phyloP scores from a whole-genome alignment of 2,888 invertebrate genomes.

The Ichneumoninae sp. region DNA sequence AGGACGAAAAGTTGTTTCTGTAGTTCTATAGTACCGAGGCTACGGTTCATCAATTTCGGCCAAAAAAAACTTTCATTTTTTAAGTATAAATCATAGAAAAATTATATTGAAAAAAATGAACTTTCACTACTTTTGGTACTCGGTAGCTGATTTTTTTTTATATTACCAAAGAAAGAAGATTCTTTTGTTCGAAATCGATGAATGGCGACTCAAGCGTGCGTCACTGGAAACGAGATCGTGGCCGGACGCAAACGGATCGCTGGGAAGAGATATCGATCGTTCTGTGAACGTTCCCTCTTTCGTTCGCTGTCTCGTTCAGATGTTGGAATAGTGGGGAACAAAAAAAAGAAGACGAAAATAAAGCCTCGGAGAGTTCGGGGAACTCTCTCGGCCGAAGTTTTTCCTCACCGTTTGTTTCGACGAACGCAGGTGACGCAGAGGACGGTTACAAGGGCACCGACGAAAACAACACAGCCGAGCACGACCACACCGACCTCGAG shows the following conservation, averaged over 20 bases:
- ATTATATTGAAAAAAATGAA: too few species aligned
- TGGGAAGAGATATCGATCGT: constrained; percentile 43
- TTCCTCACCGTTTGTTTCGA: constrained; percentile 86
- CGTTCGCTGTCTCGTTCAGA: constrained; percentile 12
- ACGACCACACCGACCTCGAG: constrained; percentile 93
- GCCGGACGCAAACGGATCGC: constrained; percentile 9
- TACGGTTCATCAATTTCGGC: too few species aligned
- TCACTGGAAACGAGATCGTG: constrained; percentile 8
- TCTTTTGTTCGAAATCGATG: not conserved
- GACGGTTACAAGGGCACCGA: constrained; percentile 92
- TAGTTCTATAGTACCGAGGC: too few species aligned
- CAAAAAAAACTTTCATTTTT: too few species aligned
- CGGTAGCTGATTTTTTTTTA: not conserved
- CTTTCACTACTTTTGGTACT: not conserved
- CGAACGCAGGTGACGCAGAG: constrained; percentile 91
- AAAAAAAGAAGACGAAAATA: not conserved
- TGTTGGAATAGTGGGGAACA: not conserved
- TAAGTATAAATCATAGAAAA: too few species aligned
- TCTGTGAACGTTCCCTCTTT: not conserved
- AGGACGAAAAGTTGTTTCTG: too few species aligned
- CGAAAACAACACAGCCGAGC: constrained; percentile 91
- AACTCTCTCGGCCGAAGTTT: constrained; percentile 35
- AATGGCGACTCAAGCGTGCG: not conserved
- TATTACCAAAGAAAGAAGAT: too few species aligned
- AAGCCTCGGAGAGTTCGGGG: constrained; percentile 38